These are phyloP conservation scores for Bombus vancouverensis DNA, from an alignment of 1,140 invertebrate genomes.

Conservation along the genomic window DNA sequence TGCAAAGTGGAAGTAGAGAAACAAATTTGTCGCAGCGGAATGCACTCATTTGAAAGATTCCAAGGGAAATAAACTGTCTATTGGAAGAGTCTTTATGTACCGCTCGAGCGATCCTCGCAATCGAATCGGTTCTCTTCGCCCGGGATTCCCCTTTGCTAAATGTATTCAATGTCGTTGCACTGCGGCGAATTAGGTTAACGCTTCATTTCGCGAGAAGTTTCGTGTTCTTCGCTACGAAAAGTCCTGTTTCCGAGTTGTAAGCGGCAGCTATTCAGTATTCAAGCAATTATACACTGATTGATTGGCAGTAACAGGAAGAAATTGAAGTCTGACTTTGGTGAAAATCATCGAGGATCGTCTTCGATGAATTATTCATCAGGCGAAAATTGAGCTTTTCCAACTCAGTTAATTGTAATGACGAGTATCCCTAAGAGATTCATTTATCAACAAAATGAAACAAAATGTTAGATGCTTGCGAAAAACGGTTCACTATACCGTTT, in stretches of 20 bases:
- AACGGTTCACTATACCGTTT: neutral
- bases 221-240: neutral
- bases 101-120: neutral
- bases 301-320: neutral
- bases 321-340: neutral
- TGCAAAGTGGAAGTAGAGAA: neutral
- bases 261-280: no score
- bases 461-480: neutral
- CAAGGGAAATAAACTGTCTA: conserved; percentile 8
- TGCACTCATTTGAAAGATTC: neutral
- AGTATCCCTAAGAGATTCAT: neutral
- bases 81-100: neutral
- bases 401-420: no score
- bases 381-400: no score
- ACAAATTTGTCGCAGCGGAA: neutral
- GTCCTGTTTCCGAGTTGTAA: no score
- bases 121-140: neutral
- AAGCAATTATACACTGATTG: neutral
- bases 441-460: neutral
- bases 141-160: neutral
- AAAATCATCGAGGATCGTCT: neutral
- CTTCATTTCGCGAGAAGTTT: conserved; percentile 3
- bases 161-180: neutral
- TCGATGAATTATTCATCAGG: neutral
- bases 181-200: conserved; percentile 11